phyloP scores from a whole-genome alignment of 2,113 vertebrate genomes.

The Barnardius zonarius region DNA sequence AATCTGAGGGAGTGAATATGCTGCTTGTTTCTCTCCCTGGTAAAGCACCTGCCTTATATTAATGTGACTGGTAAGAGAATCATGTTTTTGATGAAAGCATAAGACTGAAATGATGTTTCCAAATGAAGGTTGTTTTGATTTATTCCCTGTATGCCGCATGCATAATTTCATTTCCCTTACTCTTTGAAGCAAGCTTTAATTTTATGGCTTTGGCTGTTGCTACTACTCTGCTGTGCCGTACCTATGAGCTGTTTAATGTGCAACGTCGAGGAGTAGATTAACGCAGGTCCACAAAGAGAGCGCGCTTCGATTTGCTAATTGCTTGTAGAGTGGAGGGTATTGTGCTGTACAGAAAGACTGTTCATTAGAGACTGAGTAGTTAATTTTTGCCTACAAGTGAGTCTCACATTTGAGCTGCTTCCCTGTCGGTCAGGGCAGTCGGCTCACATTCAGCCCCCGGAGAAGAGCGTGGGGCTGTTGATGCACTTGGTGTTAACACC shows the following conservation, averaged over 20 bases:
- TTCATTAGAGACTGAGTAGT: slow-evolving; percentile 33
- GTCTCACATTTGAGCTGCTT: not conserved
- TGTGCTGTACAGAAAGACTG: slow-evolving; percentile 15
- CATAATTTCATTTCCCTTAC: slow-evolving; percentile 12
- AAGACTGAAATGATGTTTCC: slow-evolving; percentile 39
- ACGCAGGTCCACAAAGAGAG: slow-evolving; percentile 40
- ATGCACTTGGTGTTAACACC: not conserved
- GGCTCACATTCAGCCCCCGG: not conserved
- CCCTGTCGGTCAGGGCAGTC: not conserved
- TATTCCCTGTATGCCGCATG: not conserved
- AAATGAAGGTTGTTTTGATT: slow-evolving; percentile 53
- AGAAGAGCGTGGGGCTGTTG: not conserved
- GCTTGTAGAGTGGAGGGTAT: slow-evolving; percentile 31
- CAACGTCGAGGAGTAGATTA: slow-evolving; percentile 37
- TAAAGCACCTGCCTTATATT: not conserved
- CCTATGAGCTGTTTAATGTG: slow-evolving; percentile 47
- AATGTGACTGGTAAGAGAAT: slow-evolving; percentile 6
- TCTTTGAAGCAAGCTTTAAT: slow-evolving; percentile 40
- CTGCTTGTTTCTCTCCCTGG: not conserved
- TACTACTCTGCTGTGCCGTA: not conserved
- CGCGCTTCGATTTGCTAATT: slow-evolving; percentile 49
- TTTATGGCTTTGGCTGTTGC: slow-evolving; percentile 3
- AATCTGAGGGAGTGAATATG: not conserved
- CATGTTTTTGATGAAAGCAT: slow-evolving; percentile 39
- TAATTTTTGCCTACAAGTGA: not conserved